phyloP scores from a whole-genome alignment of 92 coral and sea anemone genomes.

The Phenganax stokvisi region DNA sequence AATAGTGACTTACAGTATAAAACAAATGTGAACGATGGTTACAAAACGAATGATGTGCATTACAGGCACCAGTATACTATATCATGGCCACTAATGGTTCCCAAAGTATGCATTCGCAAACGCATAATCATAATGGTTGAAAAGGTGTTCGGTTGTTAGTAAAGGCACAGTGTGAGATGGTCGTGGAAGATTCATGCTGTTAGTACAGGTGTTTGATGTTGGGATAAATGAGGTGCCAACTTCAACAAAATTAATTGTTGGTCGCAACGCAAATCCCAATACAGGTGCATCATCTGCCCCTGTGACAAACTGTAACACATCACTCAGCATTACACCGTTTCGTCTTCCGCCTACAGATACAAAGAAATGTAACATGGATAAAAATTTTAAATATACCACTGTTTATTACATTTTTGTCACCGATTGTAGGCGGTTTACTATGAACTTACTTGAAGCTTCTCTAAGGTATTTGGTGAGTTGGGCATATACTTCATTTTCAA shows the following conservation, averaged over 20 bases:
- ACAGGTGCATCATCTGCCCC: slow-evolving; percentile 32
- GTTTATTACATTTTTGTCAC: too few relatives aligned
- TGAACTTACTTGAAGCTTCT: too few relatives aligned
- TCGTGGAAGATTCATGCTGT: slow-evolving; percentile 36
- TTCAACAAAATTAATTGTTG: slow-evolving; percentile 28
- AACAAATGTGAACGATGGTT: too few relatives aligned
- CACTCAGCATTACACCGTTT: slow-evolving; percentile 21
- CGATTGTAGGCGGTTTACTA: too few relatives aligned
- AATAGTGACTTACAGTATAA: too few relatives aligned
- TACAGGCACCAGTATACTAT: neutral
- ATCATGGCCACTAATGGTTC: neutral
- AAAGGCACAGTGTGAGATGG: slow-evolving; percentile 34
- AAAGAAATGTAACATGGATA: too few relatives aligned
- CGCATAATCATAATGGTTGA: slow-evolving; percentile 32
- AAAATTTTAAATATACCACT: too few relatives aligned
- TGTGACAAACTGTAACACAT: slow-evolving; percentile 27
- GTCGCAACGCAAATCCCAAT: slow-evolving; percentile 24
- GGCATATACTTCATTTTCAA: slow-evolving; percentile 40
- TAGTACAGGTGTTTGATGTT: slow-evolving; percentile 33
- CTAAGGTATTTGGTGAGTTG: slow-evolving; percentile 20
- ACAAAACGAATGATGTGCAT: neutral
- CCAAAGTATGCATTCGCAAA: slow-evolving; percentile 45
- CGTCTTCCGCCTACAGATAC: slow-evolving; percentile 34
- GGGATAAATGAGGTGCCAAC: slow-evolving; percentile 19
- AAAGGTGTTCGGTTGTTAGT: slow-evolving; percentile 25